Evolutionary conservation across 2,113 vertebrate species (phyloP).

Genomic region (Ictidomys tridecemlineatus): DNA sequence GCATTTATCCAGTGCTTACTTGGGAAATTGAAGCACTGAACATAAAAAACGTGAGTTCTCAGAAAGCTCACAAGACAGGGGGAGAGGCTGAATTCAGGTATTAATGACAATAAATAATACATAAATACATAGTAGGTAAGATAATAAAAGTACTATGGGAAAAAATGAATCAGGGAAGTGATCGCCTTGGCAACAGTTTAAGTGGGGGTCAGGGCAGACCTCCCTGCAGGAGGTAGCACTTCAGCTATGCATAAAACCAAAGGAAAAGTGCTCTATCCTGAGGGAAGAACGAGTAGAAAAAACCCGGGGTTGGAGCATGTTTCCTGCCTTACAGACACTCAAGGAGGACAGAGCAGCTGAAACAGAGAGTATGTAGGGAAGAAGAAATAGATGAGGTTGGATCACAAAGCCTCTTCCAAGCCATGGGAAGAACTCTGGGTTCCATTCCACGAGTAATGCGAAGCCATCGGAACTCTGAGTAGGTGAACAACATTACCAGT

Average conservation of each 20-base stretch:
- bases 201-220: not conserved
- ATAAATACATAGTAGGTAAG: not conserved
- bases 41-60: not conserved
- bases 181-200: not conserved
- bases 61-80: not conserved
- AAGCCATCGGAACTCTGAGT: not conserved
- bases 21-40: not conserved
- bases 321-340: not conserved
- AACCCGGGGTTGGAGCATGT: not conserved
- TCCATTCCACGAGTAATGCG: not conserved
- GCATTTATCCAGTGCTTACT: not conserved
- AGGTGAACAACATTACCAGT: not conserved
- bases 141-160: not conserved
- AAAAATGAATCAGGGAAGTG: not conserved
- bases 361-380: not conserved
- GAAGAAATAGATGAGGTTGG: not conserved
- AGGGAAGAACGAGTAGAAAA: not conserved
- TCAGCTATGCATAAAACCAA: not conserved
- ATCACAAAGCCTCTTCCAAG: not conserved
- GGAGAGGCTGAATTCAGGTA: not conserved
- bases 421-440: not conserved
- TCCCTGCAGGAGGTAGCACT: not conserved
- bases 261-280: not conserved
- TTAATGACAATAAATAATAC: not conserved
- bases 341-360: not conserved